Evolutionary conservation across 2,888 invertebrate genomes (phyloP), one percentile per base, ranked within the genome.

Genomic region (Scaptomyza tumidula): DNA sequence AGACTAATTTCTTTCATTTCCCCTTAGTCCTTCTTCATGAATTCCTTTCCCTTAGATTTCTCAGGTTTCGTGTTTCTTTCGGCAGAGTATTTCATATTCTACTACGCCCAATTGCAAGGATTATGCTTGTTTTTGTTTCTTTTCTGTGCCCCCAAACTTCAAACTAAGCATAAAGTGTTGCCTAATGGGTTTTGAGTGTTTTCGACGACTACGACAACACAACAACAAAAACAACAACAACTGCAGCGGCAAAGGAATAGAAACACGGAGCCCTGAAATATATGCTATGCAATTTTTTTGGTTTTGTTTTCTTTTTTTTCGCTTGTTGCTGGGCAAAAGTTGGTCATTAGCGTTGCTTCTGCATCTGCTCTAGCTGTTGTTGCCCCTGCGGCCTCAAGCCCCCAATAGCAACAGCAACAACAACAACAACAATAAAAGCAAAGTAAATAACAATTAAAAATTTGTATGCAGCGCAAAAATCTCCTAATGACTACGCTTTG

Each of bases 171-270:
- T 87, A 90, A 89, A 90, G 88, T 90, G 90, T 89, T 89, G 80
- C 90, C 90, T 90, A 89, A 89, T 89, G 89, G 90, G 86, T 89
- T 89, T 88, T 88, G 90, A 90, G 89, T 89, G 90, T 89, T 89
- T 89, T 89, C 84, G 89, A 90, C 90, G 78, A 84, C 88, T 84
- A 68, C 75, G 52, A 56, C 63, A 58, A 50, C 64, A 50, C 64
- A 56, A 61, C 62, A 52, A 48, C 41, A 50, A 54, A 49, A 55
- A 19, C 58, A 41, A 19, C 33, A 48, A 29, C 69, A 74, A 54
- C 63, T 44, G 52, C 24, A 58, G 54, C 49, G 14, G 35, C n/a
- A 45, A 49, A 49, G 41, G 53, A 41, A 66, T 41, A 52, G 46
- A 58, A 57, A 44, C 68, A 31, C 45, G 14, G 85, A 60, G 76